A percentile compares a stretch with the other conserved stretches of the same genome.
Conservation (phyloP, 2,888 invertebrate genomes). For the Anorthoa munda region DNA sequence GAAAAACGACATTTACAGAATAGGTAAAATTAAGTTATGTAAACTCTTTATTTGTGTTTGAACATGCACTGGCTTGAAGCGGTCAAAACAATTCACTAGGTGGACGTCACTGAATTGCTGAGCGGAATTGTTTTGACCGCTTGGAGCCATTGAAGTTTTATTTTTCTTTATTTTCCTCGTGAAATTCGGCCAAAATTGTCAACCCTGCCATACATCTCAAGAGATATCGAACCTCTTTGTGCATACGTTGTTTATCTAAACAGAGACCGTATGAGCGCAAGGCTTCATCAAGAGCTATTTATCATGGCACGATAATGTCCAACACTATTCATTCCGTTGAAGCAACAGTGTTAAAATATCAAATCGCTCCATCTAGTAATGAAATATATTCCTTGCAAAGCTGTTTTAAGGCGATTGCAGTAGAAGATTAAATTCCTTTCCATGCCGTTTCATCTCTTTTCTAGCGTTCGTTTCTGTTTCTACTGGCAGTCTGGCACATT, state of each 20-base stretch:
- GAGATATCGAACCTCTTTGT: slow-evolving; percentile 9
- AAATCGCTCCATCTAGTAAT: slow-evolving; percentile 12
- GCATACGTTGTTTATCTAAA: neutral
- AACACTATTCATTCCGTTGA: slow-evolving; percentile 7
- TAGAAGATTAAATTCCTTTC: slow-evolving; percentile 42
- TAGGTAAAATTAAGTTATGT: neutral
- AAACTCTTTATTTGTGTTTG: slow-evolving; percentile 1
- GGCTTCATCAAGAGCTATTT: slow-evolving; percentile 7
- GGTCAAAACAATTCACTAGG: neutral
- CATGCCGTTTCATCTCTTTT: slow-evolving; percentile 15
- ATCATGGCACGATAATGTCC: slow-evolving; percentile 14
- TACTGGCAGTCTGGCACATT: too few relatives aligned
- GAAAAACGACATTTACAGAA: neutral
- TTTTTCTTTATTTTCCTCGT: neutral
- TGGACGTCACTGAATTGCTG: too few relatives aligned
- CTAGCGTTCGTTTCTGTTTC: too few relatives aligned
- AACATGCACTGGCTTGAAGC: neutral
- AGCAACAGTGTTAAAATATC: slow-evolving; percentile 29
- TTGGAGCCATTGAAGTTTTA: slow-evolving; percentile 14
- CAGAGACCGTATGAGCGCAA: neutral
- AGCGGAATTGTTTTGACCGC: too few relatives aligned
- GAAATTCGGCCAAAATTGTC: neutral
- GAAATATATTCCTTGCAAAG: slow-evolving; percentile 7
- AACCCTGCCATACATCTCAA: neutral
- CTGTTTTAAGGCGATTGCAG: slow-evolving; percentile 48